Conservation (phyloP, 2,113 vertebrate genomes). For the Melanerpes formicivorus region DNA sequence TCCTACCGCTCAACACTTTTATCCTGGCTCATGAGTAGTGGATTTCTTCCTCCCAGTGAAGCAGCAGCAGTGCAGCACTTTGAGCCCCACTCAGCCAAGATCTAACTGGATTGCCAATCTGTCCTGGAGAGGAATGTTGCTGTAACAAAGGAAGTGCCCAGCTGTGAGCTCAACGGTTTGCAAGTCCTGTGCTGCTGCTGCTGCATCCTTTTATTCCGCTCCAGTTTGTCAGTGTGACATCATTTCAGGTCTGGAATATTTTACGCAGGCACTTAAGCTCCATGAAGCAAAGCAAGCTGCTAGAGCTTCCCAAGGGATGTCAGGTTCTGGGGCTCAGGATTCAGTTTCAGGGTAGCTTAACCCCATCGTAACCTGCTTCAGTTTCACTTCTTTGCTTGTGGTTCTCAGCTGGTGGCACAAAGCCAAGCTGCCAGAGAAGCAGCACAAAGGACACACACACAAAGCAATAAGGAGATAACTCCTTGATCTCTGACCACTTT, state of each 20-base stretch:
- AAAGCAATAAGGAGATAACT: neutral
- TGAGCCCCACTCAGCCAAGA: neutral
- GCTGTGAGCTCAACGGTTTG: neutral
- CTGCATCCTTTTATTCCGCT: slow-evolving; percentile 15
- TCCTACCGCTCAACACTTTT: neutral
- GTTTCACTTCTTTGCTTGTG: neutral
- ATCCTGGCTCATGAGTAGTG: rapidly evolving
- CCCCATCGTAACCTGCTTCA: neutral
- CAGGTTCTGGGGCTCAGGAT: neutral
- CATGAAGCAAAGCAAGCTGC: neutral
- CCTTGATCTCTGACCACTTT: neutral
- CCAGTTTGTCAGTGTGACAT: neutral
- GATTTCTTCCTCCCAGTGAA: neutral
- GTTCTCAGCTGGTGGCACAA: rapidly evolving
- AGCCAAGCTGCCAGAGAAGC: neutral
- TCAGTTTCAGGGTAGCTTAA: neutral
- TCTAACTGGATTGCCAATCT: neutral
- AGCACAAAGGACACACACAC: no score
- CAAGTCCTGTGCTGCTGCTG: neutral
- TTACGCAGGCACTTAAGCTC: neutral
- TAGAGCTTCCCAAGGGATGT: neutral
- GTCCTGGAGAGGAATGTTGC: neutral
- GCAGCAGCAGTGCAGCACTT: neutral
- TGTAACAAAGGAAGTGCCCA: neutral
- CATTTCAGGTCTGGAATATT: neutral